Evolutionary conservation across 2,113 vertebrate species (phyloP).

Genomic region (Ailurus styani): DNA sequence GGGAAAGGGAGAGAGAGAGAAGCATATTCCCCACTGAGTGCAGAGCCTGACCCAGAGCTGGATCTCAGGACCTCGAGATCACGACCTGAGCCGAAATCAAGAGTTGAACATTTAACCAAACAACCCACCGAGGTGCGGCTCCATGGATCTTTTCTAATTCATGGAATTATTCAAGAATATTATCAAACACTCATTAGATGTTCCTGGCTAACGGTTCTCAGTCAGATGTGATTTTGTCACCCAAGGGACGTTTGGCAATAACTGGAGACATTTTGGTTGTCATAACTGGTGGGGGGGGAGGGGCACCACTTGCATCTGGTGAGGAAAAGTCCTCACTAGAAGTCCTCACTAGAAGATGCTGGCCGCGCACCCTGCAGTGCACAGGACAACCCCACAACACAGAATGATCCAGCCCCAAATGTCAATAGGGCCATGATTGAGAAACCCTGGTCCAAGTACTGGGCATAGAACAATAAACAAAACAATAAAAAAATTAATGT

Average conservation of each 20-base stretch:
- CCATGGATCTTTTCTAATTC: neutral
- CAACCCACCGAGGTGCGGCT: neutral
- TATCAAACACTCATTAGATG: neutral
- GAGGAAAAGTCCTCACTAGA: neutral
- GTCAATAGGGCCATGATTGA: rapidly evolving
- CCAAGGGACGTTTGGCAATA: neutral
- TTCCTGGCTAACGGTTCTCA: neutral
- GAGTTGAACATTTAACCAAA: neutral
- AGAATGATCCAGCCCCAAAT: too few relatives aligned
- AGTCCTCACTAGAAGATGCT: too few relatives aligned
- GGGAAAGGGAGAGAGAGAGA: neutral
- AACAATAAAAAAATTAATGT: neutral
- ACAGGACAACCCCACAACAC: rapidly evolving
- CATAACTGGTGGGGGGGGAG: too few relatives aligned
- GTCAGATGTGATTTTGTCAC: neutral
- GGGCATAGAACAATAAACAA: neutral
- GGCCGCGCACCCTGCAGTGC: rapidly evolving
- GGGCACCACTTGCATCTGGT: too few relatives aligned
- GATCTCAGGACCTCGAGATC: neutral
- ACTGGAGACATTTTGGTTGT: neutral
- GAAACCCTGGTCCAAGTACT: neutral
- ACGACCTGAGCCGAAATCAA: neutral
- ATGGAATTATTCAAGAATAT: neutral
- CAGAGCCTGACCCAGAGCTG: neutral
- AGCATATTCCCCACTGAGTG: neutral